Evolutionary conservation across 1,140 invertebrate genomes (phyloP).

Genomic region (Zophobas morio): DNA sequence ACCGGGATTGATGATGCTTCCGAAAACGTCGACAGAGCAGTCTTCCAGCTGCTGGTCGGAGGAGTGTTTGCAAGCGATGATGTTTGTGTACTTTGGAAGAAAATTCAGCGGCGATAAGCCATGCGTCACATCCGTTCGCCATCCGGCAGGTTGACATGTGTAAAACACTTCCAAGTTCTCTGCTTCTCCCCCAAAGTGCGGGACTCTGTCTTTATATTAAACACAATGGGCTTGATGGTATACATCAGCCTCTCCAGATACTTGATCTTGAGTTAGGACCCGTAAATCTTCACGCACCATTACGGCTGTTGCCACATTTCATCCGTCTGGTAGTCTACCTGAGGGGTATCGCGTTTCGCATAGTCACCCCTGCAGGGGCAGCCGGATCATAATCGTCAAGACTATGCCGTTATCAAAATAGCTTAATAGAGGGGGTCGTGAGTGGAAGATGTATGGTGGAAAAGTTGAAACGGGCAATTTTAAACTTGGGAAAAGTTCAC

Average conservation of each 20-base stretch:
- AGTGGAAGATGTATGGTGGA: conserved; percentile 2
- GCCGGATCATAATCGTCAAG: conserved; percentile 23
- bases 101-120: conserved; percentile 21
- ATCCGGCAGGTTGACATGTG: conserved; percentile 27
- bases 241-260: conserved; percentile 38
- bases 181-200: conserved; percentile 1
- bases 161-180: conserved; percentile 17
- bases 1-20: conserved; percentile 6
- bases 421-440: conserved; percentile 11
- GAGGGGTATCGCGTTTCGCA: conserved; percentile 27
- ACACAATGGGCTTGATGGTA: conserved; percentile 26
- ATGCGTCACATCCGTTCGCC: conserved; percentile 32
- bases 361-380: neutral
- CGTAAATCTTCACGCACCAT: conserved; percentile 54
- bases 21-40: neutral
- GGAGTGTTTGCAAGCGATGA: neutral
- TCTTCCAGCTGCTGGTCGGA: neutral
- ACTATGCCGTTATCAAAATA: conserved; percentile 25
- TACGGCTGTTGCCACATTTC: conserved; percentile 48
- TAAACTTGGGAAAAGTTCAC: neutral
- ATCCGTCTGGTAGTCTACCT: conserved; percentile 23
- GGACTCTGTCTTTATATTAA: conserved; percentile 41
- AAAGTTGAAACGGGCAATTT: neutral
- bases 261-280: conserved; percentile 31
- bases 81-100: neutral